These are phyloP conservation scores for Sisyra nigra DNA, from an alignment of 2,888 invertebrate species.

Conservation along the genomic window DNA sequence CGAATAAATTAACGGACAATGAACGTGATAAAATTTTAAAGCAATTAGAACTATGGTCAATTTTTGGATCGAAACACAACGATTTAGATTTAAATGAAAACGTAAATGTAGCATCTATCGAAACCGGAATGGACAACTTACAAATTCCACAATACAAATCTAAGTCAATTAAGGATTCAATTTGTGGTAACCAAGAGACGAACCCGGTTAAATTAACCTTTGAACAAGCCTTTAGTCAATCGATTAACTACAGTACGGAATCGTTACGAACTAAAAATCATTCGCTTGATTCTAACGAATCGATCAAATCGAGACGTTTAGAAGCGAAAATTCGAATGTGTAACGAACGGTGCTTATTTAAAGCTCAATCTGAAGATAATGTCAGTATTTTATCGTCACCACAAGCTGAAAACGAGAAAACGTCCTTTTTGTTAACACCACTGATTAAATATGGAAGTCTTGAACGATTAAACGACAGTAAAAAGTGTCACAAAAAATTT, in stretches of 20 bases:
- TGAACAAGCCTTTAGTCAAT: slow-evolving; percentile 4
- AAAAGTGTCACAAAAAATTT: slow-evolving; percentile 21
- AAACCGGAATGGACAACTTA: not conserved
- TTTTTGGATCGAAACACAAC: slow-evolving; percentile 21
- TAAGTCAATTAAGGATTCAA: too few relatives aligned
- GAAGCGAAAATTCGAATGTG: not conserved
- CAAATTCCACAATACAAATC: too few relatives aligned
- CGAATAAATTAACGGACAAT: slow-evolving; percentile 22
- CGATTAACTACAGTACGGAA: slow-evolving; percentile 3
- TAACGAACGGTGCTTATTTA: slow-evolving; percentile 1
- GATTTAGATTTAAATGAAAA: not conserved
- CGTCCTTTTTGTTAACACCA: slow-evolving; percentile 19
- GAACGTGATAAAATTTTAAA: slow-evolving; percentile 26
- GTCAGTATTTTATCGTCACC: not conserved
- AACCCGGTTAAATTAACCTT: not conserved
- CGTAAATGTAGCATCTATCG: not conserved
- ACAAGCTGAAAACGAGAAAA: not conserved
- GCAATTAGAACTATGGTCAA: slow-evolving; percentile 26
- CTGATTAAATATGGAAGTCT: slow-evolving; percentile 28
- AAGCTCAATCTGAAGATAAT: slow-evolving; percentile 5
- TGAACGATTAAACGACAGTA: slow-evolving; percentile 21
- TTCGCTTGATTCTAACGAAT: not conserved
- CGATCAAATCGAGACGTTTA: not conserved
- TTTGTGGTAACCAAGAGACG: slow-evolving; percentile 1
- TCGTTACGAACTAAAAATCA: not conserved